phyloP scores from a whole-genome alignment of 2,113 vertebrate species.

The Procapra przewalskii region DNA sequence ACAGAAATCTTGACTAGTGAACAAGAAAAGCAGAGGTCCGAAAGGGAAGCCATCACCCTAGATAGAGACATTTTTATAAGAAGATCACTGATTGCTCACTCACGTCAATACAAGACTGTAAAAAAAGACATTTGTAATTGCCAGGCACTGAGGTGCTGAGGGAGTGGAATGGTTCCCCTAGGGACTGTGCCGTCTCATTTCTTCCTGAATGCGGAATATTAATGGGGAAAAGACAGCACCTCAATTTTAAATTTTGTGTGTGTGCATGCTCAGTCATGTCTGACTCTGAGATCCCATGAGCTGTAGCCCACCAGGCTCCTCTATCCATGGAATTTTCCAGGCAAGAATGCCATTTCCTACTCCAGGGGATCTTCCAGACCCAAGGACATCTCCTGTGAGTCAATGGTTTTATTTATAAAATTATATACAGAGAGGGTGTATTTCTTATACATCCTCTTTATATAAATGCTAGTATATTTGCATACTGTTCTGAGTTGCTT shows the following conservation, averaged over 20 bases:
- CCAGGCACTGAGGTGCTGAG: background rate
- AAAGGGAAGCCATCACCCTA: background rate
- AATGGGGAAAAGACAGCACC: background rate
- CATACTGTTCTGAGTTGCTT: background rate
- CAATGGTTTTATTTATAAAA: background rate
- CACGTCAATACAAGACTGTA: background rate
- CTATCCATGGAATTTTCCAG: background rate
- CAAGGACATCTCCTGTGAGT: background rate
- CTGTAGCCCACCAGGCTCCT: background rate
- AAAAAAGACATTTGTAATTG: background rate
- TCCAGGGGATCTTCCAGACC: background rate
- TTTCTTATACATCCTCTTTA: background rate
- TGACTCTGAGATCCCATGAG: background rate
- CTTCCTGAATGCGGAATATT: background rate
- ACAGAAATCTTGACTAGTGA: background rate
- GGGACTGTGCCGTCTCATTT: background rate
- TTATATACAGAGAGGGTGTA: background rate
- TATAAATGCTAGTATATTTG: background rate
- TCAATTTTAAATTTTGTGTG: background rate
- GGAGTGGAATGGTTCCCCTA: background rate
- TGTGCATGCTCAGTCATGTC: background rate
- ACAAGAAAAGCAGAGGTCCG: background rate
- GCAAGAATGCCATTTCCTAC: background rate
- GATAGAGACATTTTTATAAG: background rate
- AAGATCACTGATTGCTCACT: background rate